A percentile compares a stretch with the other conserved stretches of the same genome.
These are phyloP conservation scores for Paedocypris sp. DNA, from an alignment of 2,113 vertebrate species.

Conservation along the genomic window DNA sequence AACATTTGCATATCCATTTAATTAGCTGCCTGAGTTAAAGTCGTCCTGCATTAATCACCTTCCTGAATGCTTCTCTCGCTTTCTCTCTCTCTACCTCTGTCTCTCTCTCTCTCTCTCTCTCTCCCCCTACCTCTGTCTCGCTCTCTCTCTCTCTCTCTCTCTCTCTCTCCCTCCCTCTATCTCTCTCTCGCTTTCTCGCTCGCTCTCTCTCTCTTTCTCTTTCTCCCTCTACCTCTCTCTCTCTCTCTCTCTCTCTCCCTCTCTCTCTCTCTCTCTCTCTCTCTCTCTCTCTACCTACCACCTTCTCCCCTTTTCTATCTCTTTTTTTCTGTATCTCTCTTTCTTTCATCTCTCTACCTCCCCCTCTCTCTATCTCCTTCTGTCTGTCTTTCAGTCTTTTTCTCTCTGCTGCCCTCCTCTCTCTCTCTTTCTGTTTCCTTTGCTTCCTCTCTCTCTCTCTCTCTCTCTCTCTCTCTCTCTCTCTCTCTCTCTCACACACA, in stretches of 20 bases:
- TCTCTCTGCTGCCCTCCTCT: conserved; percentile 80
- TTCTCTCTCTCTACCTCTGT: conserved; percentile 71
- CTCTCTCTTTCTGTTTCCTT: conserved; percentile 73
- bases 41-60: conserved; percentile 96
- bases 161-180: neutral
- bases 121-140: conserved; percentile 7
- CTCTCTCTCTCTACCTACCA: neutral
- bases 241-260: neutral
- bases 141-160: neutral
- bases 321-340: too few relatives aligned
- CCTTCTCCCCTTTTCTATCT: conserved; percentile 2
- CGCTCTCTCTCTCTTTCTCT: neutral
- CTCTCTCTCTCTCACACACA: neutral
- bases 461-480: conserved; percentile 8
- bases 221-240: conserved; percentile 7
- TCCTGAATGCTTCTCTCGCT: conserved; percentile 82
- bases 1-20: conserved; percentile 99
- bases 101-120: conserved; percentile 43
- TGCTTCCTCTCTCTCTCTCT: conserved; percentile 33
- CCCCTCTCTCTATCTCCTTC: conserved; percentile 62
- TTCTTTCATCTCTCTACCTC: too few relatives aligned
- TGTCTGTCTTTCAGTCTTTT: conserved; percentile 74
- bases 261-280: neutral
- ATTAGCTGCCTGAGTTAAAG: conserved; percentile 92
- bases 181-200: too few relatives aligned